These are phyloP conservation scores for Diadema setosum DNA, from an alignment of 35 echinoderm and acorn worm genomes.

Conservation along the genomic window DNA sequence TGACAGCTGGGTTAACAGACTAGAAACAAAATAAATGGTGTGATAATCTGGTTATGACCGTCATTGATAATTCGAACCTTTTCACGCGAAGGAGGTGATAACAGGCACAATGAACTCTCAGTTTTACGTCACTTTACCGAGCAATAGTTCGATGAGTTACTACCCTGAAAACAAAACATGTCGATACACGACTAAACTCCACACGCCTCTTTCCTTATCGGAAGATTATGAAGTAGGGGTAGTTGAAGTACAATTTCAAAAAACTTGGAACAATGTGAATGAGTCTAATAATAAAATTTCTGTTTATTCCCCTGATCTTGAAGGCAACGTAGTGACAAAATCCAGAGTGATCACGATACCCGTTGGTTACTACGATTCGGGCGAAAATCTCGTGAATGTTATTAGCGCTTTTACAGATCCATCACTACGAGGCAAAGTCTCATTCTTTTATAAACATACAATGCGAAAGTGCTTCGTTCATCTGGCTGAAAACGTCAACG, in stretches of 20 bases:
- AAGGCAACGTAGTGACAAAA: not conserved
- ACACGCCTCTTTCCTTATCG: not conserved
- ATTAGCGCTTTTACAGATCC: not conserved
- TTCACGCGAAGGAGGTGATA: not conserved
- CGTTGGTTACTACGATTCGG: conserved; percentile 11
- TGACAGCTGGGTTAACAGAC: conserved; percentile 42
- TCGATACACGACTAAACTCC: conserved; percentile 34
- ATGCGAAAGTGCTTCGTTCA: not conserved
- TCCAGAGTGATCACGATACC: not conserved
- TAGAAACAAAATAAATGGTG: not conserved
- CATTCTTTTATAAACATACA: not conserved
- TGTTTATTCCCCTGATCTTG: not conserved
- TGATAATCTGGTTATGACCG: not conserved
- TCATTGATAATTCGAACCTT: not conserved
- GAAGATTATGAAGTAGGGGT: conserved; percentile 26
- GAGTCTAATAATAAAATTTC: conserved; percentile 16
- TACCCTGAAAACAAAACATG: conserved; percentile 44
- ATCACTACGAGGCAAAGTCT: not conserved
- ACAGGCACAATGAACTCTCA: conserved; percentile 38
- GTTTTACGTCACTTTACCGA: too few relatives aligned
- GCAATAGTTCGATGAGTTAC: conserved; percentile 16
- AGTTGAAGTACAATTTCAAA: conserved; percentile 26
- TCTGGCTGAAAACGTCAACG: not conserved
- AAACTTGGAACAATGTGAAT: conserved; percentile 31
- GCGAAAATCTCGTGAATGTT: not conserved